These are phyloP conservation scores for Octopus bimaculoides DNA, from an alignment of 1,140 invertebrate genomes.

Conservation along the genomic window DNA sequence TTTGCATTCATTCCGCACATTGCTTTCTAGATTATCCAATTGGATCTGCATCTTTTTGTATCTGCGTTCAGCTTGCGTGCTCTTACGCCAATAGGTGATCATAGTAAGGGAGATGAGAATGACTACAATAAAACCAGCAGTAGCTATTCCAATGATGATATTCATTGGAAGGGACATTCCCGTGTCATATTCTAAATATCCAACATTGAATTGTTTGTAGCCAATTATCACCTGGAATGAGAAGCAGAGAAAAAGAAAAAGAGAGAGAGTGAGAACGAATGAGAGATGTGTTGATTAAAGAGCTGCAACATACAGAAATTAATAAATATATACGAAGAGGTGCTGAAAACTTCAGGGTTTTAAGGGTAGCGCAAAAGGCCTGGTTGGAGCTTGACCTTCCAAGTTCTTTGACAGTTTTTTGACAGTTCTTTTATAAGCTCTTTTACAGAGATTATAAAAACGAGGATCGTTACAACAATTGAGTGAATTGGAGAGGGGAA, in stretches of 20 bases:
- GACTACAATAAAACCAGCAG: constrained; percentile 74
- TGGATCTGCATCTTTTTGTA: constrained; percentile 98
- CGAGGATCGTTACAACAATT: too few relatives aligned
- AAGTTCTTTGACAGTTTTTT: too few relatives aligned
- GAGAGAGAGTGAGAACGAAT: too few relatives aligned
- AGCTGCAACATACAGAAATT: too few relatives aligned
- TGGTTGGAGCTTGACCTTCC: too few relatives aligned
- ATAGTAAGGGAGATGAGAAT: constrained; percentile 82
- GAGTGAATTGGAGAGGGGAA: too few relatives aligned
- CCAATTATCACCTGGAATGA: constrained; percentile 69
- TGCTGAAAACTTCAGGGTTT: too few relatives aligned
- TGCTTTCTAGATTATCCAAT: constrained; percentile 98
- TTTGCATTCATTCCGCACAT: constrained; percentile 96
- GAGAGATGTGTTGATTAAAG: too few relatives aligned
- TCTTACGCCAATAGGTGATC: constrained; percentile 84
- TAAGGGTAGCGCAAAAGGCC: too few relatives aligned
- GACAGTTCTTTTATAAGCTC: too few relatives aligned
- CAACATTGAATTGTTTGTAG: constrained; percentile 80
- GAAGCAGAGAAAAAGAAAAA: neutral
- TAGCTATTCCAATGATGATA: constrained; percentile 50
- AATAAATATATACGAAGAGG: too few relatives aligned
- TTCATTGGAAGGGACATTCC: constrained; percentile 67
- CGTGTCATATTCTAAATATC: constrained; percentile 82
- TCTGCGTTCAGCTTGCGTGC: constrained; percentile 90
- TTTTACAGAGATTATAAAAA: too few relatives aligned